Evolutionary conservation across 1,140 invertebrate genomes (phyloP).

Genomic region (Drosophila mayri): DNA sequence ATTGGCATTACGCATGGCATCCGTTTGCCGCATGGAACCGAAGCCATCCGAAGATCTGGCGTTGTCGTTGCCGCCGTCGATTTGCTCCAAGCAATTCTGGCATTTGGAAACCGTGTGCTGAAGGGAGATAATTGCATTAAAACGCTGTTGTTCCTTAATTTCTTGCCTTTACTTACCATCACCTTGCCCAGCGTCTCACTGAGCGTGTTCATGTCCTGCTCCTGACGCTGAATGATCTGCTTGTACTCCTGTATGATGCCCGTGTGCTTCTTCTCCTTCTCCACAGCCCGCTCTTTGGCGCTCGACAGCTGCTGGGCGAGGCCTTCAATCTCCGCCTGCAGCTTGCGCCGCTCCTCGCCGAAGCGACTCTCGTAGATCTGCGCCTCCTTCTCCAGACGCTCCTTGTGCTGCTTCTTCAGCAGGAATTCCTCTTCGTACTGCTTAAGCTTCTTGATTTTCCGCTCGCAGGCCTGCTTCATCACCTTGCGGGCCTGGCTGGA

Average conservation of each 20-base stretch:
- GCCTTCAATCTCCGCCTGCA: constrained; percentile 91
- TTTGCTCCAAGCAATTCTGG: constrained; percentile 85
- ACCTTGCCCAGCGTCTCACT: constrained; percentile 87
- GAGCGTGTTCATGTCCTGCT: constrained; percentile 91
- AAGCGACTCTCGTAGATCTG: constrained; percentile 86
- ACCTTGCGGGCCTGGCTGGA: constrained; percentile 95
- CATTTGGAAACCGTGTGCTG: constrained; percentile 87
- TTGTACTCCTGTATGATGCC: constrained; percentile 97
- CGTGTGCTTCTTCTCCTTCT: constrained; percentile 89
- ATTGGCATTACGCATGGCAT: constrained; percentile 50
- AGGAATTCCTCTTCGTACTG: constrained; percentile 98
- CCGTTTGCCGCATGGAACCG: constrained; percentile 45
- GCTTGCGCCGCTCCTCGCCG: constrained; percentile 92
- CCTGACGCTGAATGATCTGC: constrained; percentile 94
- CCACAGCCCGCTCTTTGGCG: constrained; percentile 90
- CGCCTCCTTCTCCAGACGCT: constrained; percentile 89
- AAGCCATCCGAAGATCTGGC: constrained; percentile 66
- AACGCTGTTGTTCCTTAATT: neutral
- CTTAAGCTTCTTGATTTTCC: constrained; percentile 97
- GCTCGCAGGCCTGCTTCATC: constrained; percentile 94
- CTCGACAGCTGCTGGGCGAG: constrained; percentile 93
- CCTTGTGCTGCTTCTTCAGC: constrained; percentile 92
- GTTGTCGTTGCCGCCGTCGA: constrained; percentile 69
- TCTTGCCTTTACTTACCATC: constrained; percentile 85
- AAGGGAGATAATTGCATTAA: neutral